Conservation (phyloP, 2,113 vertebrate species). For the Cricetomys ansorgei region DNA sequence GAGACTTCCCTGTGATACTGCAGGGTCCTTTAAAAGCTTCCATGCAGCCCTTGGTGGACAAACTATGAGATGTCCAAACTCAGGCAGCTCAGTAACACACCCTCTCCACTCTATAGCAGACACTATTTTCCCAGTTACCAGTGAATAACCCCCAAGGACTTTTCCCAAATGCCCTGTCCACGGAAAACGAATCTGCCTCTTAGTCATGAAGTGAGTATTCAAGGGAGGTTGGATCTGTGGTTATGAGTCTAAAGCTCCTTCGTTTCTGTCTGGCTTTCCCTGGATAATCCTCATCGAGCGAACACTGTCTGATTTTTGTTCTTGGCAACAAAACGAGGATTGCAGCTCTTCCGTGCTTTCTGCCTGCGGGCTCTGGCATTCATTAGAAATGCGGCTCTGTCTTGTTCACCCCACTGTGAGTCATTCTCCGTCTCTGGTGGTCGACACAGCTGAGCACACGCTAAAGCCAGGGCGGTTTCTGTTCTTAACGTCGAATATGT, state of each 20-base stretch:
- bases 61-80: neutral
- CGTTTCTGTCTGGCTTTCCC: constrained; percentile 2
- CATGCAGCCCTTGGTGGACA: neutral
- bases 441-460: accelerated
- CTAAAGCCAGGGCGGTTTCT: neutral
- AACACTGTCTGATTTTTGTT: constrained; percentile 29
- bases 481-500: neutral
- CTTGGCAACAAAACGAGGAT: constrained; percentile 30
- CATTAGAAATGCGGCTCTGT: neutral
- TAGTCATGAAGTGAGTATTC: neutral
- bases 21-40: constrained; percentile 17
- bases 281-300: neutral
- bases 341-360: neutral
- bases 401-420: neutral
- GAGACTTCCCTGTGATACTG: neutral
- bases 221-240: neutral
- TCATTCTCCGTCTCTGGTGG: neutral
- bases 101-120: neutral
- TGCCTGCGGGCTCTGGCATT: neutral
- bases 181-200: neutral
- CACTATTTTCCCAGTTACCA: constrained; percentile 9
- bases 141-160: constrained; percentile 29
- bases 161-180: constrained; percentile 20
- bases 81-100: neutral
- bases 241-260: constrained; percentile 26